Evolutionary conservation across 2,113 vertebrate species (phyloP).

Genomic region (Phaethornis superciliosus): DNA sequence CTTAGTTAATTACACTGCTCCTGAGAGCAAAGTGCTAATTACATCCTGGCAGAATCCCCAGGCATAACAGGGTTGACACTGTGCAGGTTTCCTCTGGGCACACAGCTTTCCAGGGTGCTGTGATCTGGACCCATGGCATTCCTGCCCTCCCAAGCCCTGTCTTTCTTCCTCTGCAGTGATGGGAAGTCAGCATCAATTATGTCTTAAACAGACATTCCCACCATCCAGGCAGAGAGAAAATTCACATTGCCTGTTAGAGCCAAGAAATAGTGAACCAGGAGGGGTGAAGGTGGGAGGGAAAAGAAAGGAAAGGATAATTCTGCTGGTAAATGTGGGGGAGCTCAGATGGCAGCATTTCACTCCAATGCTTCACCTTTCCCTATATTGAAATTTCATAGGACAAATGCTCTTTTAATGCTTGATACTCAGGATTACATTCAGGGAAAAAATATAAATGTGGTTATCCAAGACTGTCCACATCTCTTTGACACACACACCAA

Average conservation of each 20-base stretch:
- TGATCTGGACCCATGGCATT: neutral
- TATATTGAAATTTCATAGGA: neutral
- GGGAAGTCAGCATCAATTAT: neutral
- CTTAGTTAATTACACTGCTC: neutral
- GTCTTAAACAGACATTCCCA: neutral
- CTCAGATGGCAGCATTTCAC: neutral
- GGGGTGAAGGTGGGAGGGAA: fast-evolving
- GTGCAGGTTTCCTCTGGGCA: neutral
- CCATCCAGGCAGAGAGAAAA: neutral
- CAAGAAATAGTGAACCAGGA: neutral
- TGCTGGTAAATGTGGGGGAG: neutral
- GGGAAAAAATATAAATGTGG: neutral
- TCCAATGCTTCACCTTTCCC: neutral
- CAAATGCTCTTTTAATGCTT: neutral
- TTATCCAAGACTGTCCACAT: neutral
- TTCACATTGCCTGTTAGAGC: neutral
- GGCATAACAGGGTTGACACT: neutral
- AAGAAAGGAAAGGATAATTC: neutral
- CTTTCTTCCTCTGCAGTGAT: neutral
- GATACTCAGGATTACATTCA: neutral
- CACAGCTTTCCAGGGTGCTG: neutral
- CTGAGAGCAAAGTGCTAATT: neutral
- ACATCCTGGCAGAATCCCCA: neutral
- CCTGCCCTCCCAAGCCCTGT: neutral
- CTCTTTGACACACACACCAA: fast-evolving